Conservation (phyloP, 2,888 invertebrate genomes). For the Lepidochitona cinerea region DNA sequence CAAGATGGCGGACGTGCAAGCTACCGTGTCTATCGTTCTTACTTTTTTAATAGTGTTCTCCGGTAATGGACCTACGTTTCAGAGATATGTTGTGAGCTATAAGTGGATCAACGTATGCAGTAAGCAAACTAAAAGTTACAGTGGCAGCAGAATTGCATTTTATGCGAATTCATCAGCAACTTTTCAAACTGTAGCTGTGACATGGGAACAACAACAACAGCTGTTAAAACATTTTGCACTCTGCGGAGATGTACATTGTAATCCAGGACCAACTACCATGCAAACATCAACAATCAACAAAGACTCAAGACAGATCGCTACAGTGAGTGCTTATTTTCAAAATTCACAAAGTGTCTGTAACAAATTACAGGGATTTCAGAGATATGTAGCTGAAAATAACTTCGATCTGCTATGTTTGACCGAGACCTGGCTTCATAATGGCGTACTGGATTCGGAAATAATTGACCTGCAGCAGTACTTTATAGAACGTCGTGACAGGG, state of each 20-base stretch:
- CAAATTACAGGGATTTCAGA: neutral
- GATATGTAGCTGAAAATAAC: neutral
- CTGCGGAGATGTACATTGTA: neutral
- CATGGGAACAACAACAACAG: too few species aligned
- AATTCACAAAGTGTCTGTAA: neutral
- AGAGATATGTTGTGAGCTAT: too few species aligned
- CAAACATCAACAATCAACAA: neutral
- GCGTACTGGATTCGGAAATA: neutral
- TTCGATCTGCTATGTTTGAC: neutral
- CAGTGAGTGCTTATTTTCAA: neutral
- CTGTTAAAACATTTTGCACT: too few species aligned
- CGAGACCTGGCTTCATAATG: neutral
- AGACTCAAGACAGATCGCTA: neutral
- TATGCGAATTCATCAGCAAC: too few species aligned
- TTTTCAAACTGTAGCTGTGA: too few species aligned
- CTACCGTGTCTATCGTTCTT: too few species aligned
- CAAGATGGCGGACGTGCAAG: too few species aligned
- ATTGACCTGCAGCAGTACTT: neutral
- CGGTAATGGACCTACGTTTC: too few species aligned
- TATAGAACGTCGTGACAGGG: neutral
- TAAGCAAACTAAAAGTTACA: too few species aligned
- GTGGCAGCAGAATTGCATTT: too few species aligned
- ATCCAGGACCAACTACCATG: neutral
- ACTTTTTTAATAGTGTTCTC: too few species aligned
- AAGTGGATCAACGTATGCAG: too few species aligned